A percentile compares a stretch with the other conserved stretches of the same genome.
Conservation (phyloP, 2,888 invertebrate genomes). For the Helobdella robusta region DNA sequence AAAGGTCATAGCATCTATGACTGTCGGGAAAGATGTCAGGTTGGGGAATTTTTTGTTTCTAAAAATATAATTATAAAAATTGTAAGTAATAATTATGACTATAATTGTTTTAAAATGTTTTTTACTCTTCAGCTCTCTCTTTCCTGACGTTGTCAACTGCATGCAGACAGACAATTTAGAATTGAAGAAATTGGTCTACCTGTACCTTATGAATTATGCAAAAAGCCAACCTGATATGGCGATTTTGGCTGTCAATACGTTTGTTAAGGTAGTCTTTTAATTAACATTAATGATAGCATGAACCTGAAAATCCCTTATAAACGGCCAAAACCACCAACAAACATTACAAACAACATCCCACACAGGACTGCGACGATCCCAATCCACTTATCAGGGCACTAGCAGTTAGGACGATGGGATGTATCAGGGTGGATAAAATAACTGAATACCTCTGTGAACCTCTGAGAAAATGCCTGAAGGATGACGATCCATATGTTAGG, state of each 20-base stretch:
- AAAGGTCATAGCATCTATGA: constrained; percentile 99
- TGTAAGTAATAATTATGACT: background rate
- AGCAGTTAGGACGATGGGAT: constrained; percentile 98
- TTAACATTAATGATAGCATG: background rate
- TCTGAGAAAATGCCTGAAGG: constrained; percentile 63
- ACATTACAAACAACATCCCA: no score
- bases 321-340: no score
- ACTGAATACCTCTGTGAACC: constrained; percentile 98
- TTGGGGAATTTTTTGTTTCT: constrained; percentile 31
- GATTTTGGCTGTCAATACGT: constrained; percentile 99
- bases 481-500: constrained; percentile 54
- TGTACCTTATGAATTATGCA: constrained; percentile 98
- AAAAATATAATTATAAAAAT: background rate
- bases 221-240: constrained; percentile 99
- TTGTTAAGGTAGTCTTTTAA: constrained; percentile 72
- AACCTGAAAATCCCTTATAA: no score
- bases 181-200: constrained; percentile 90
- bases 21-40: constrained; percentile 94
- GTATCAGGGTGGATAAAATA: constrained; percentile 97
- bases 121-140: constrained; percentile 62
- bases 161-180: constrained; percentile 99
- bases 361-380: constrained; percentile 94
- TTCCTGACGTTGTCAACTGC: constrained; percentile 98
- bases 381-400: constrained; percentile 95
- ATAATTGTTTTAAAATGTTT: background rate